Evolutionary conservation across 2,888 invertebrate genomes (phyloP), one percentile per base, ranked within the genome.

Genomic region (Drosophila emarginata): DNA sequence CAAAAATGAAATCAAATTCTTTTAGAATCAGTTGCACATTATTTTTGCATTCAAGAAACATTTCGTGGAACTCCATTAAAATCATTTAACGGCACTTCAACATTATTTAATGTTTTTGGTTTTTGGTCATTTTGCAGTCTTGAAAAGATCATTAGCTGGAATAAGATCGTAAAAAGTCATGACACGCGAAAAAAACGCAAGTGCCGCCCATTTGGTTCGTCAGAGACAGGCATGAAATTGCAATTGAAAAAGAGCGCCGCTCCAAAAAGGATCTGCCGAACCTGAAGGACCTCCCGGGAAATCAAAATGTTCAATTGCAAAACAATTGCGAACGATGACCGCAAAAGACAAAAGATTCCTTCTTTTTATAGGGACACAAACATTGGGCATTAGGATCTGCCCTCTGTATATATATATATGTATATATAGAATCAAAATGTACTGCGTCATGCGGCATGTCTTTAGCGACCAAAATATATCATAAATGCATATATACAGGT

Each of bases 91-190:
- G 26, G 15, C 28, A 53, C n/a, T 12, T n/a, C n/a, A 23, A 23
- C n/a, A 6, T 11, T 11, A 53, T 14, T 15, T 28, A 28, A 53
- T 18, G 18, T 3, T 54, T 53, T 61, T 52, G 63, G 11, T 54
- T 21, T 53, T 56, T 57, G 21, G 15, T 2, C 21, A 60, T 57
- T 57, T 51, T 56, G 56, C 21, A 59, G 51, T 9, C 40, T 71
- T 79, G 78, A 78, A 81, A 72, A 75, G 80, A 82, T 85, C 82
- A 83, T 83, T 85, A 83, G 78, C 72, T 61, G 82, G 86, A 83
- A 83, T 84, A 81, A 84, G 84, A 84, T 84, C 84, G 84, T 84
- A 84, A 84, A 87, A 81, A 79, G 40, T 71, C 63, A 76, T 84
- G 84, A 84, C 83, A 84, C 79, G 84, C 84, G 79, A 67, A 84